A percentile compares a stretch with the other conserved stretches of the same genome.
Evolutionary conservation across 1,140 invertebrate genomes (phyloP).

Genomic region (Saccostrea echinata): DNA sequence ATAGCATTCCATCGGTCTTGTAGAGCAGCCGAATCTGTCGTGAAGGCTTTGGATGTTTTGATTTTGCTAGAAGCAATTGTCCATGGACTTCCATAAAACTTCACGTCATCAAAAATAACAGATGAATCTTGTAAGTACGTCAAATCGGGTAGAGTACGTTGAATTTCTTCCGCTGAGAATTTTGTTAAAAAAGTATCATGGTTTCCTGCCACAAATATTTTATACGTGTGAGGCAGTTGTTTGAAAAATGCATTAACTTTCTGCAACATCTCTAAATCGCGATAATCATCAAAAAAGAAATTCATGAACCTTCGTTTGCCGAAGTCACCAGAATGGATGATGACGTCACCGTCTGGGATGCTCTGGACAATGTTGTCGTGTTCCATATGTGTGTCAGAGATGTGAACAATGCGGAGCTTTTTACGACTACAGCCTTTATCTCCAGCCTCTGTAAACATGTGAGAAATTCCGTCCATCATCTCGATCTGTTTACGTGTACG

Average conservation of each 20-base stretch:
- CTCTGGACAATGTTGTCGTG: conserved; percentile 56
- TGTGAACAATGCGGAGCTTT: conserved; percentile 67
- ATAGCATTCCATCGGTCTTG: conserved; percentile 66
- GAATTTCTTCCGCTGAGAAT: conserved; percentile 54
- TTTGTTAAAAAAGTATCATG: conserved; percentile 64
- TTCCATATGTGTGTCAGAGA: conserved; percentile 70
- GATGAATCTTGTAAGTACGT: conserved; percentile 68
- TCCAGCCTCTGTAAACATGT: background rate
- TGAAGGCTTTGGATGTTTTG: conserved; percentile 63
- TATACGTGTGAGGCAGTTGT: conserved; percentile 66
- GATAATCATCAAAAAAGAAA: conserved; percentile 8
- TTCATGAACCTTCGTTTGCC: conserved; percentile 43
- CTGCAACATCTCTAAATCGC: conserved; percentile 40
- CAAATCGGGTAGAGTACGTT: conserved; percentile 57
- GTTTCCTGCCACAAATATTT: conserved; percentile 73
- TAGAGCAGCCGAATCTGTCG: conserved; percentile 50
- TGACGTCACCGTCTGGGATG: conserved; percentile 69
- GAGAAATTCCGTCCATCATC: background rate
- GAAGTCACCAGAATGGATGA: conserved; percentile 73
- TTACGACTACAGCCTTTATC: background rate
- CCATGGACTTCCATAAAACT: conserved; percentile 72
- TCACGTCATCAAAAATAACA: conserved; percentile 61
- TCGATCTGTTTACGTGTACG: no score
- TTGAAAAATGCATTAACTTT: conserved; percentile 66
- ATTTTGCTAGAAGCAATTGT: conserved; percentile 56